A percentile compares a stretch with the other conserved stretches of the same genome.
phyloP scores from a whole-genome alignment of 2,888 invertebrate species.

The Hydroisotoma schaefferi region DNA sequence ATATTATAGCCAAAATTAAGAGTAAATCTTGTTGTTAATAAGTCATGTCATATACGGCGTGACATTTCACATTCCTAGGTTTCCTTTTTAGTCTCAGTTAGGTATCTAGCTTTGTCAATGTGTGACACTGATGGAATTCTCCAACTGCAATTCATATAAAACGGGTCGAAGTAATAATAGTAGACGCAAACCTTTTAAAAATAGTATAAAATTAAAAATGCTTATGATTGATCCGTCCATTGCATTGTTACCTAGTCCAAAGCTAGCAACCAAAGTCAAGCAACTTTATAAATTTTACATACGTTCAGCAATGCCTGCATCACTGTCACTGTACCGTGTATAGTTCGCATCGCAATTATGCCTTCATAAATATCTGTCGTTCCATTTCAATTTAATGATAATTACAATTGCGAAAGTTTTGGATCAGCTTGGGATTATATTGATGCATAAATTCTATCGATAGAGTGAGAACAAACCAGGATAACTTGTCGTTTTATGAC shows the following conservation, averaged over 20 bases:
- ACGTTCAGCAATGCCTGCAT: too few species aligned
- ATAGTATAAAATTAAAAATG: background rate
- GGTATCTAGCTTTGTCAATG: background rate
- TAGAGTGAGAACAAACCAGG: too few species aligned
- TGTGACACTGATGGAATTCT: too few species aligned
- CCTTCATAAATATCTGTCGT: background rate
- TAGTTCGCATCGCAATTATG: too few species aligned
- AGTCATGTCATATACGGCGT: slow-evolving; percentile 5
- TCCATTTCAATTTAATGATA: background rate
- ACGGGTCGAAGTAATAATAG: too few species aligned
- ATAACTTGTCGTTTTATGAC: too few species aligned
- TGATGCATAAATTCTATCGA: too few species aligned
- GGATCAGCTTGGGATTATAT: too few species aligned
- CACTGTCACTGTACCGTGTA: too few species aligned
- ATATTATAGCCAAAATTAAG: background rate
- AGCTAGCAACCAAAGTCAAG: background rate
- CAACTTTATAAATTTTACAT: background rate
- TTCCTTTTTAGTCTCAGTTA: background rate
- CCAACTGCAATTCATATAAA: too few species aligned
- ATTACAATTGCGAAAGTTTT: too few species aligned
- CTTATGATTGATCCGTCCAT: background rate
- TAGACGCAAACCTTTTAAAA: background rate
- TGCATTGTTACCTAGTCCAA: background rate
- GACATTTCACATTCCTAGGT: background rate
- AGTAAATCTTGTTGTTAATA: background rate